Evolutionary conservation across 2,888 invertebrate genomes (phyloP), one percentile per base, ranked within the genome.

Genomic region (Plebejus anna): DNA sequence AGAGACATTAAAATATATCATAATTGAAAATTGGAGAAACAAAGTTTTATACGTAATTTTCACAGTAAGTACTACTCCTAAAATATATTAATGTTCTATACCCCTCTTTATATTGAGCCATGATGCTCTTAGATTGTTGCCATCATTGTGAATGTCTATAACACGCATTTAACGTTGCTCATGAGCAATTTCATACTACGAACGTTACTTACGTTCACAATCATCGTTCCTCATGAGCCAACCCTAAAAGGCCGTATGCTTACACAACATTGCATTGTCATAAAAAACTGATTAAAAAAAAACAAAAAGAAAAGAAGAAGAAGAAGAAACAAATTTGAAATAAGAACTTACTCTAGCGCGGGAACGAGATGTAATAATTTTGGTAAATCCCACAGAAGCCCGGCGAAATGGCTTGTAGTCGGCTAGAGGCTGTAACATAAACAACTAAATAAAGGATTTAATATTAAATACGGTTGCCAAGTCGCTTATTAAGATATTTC

Each of bases 311-410:
- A 77, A 47, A 76, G 59, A 70, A 77, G 38, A 47, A 77, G 38
- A 47, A 77, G 51, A 47, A 28, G 6, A 57, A 77, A 78, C 59
- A 47, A 47, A 57, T 28, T n/a, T 42, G 47, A 71, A 77, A 59
- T 75, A 59, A 75, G 57, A 77, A 88, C 91, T 89, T 90, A 92
- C 91, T 91, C 89, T 89, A 83, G 82, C 77, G 71, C 87, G 83
- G 81, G 83, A 83, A 28, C 84, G 85, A 82, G 90, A 90, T 42
- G 88, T 88, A 71, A 92, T 88, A 47, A 91, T 89, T 86, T 91
- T 94, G 79, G 87, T 91, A 72, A 92, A 86, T n/a, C 93, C 92
- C 13, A 94, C 89, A 0, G 94, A 94, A 22, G 91, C 89, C 83
- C 94, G 84, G 72, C 92, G 85, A 80, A 89, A 94, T 38, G 94